Evolutionary conservation across 2,888 invertebrate species (phyloP).

Genomic region (Melanargia galathea): DNA sequence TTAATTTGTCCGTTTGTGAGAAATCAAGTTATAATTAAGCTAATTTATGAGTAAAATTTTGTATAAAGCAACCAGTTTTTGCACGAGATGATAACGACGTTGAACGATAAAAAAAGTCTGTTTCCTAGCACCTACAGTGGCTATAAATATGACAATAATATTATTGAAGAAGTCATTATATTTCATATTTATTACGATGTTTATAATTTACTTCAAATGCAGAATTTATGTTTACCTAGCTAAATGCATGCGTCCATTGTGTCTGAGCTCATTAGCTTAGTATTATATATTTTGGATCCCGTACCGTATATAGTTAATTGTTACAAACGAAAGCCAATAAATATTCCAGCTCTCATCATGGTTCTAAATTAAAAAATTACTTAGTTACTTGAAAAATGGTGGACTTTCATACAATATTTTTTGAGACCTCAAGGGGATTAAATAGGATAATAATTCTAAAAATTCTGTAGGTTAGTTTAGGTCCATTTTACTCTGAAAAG

Average conservation of each 20-base stretch:
- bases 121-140: not conserved
- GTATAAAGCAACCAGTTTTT: conserved; percentile 19
- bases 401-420: no score
- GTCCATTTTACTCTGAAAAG: no score
- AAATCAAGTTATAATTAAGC: conserved; percentile 15
- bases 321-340: no score
- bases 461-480: no score
- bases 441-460: no score
- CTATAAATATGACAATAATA: not conserved
- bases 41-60: not conserved
- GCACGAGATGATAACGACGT: not conserved
- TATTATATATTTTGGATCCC: not conserved
- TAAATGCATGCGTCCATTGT: no score
- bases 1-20: conserved; percentile 8
- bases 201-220: conserved; percentile 9
- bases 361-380: no score
- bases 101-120: not conserved
- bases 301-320: not conserved
- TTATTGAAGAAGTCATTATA: conserved; percentile 10
- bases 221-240: conserved; percentile 11
- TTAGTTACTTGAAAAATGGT: no score
- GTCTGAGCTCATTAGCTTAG: conserved; percentile 7
- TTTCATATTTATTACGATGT: conserved; percentile 10
- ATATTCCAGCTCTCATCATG: no score
- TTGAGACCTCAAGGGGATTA: no score